Conservation (phyloP, 2,113 vertebrate genomes). For the Cnemophilus loriae region DNA sequence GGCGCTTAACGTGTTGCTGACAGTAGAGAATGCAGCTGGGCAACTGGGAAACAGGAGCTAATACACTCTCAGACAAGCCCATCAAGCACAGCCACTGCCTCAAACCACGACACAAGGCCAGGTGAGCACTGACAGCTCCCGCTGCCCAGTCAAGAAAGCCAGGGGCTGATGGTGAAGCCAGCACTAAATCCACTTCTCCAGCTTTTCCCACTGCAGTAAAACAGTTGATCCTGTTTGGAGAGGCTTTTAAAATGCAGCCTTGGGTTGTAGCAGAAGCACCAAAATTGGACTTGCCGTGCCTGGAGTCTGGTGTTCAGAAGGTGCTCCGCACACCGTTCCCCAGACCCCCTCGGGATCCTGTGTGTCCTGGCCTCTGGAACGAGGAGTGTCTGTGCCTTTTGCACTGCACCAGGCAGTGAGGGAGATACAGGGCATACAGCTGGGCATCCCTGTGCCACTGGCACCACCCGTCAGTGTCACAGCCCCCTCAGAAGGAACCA, state of each 20-base stretch:
- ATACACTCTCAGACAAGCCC: background rate
- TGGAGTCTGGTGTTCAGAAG: background rate
- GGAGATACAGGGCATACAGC: fast-evolving
- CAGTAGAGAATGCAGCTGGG: background rate
- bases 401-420: background rate
- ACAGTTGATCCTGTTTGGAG: background rate
- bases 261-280: background rate
- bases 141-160: background rate
- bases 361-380: fast-evolving
- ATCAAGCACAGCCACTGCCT: background rate
- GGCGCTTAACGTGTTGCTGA: background rate
- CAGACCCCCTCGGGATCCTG: background rate
- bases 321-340: background rate
- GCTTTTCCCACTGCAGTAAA: background rate
- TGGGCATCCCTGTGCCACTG: fast-evolving
- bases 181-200: background rate
- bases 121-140: background rate
- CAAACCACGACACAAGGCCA: background rate
- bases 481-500: background rate
- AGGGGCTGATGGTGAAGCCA: background rate
- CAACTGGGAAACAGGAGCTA: background rate
- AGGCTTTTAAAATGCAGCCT: background rate
- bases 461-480: background rate
- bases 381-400: background rate
- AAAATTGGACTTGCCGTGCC: background rate